Evolutionary conservation across 23 tunicate genomes (phyloP), one percentile per base, ranked within the genome.

Genomic region (Ascidia mentula): DNA sequence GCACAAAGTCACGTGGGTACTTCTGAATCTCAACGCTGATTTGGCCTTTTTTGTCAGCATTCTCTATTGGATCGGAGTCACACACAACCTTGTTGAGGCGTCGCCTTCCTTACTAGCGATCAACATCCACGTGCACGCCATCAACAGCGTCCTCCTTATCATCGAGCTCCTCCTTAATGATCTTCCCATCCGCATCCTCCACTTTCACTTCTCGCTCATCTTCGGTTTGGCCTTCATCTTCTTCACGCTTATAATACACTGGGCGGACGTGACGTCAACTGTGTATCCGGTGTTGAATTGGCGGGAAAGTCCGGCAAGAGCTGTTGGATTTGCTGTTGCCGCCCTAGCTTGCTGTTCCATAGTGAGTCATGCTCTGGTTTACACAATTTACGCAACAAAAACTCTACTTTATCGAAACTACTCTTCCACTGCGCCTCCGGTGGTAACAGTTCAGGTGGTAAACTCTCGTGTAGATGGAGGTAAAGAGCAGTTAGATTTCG

Each of bases 111-210:
- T 40, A 0, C 8, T 76, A 6, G 69, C 69, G 24, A 61, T 87
- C 30, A 87, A 75, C 77, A 36, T 81, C 26, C 91, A 87, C 40
- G 86, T 87, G 26, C 91, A 87, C 72, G 77, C 36, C 36, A 75
- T 87, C 6, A 76, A 76, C 82, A 33, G 40, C 15, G 72, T 87
- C 24, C 77, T 87, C 15, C 69, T 80, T 6, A 0, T 74, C 37
- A 40, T 75, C 38, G 91, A 87, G 46, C 65, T 87, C 18, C 5
- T 61, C 0, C 34, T 75, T 1, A 45, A 6, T 12, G 42, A 75
- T 36, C 69, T 81, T 28, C 70, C 81, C 6, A 61, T 87, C 8
- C 70, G 91, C 0, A 32, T 87, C 0, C 75, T 80, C n/a, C 91
- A 87, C 69, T 74, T 80, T 59, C 60, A 74, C 30, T 39, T 13